Base-by-base conservation (phyloP, 2,797 vertebrate species). In the Lates japonicus region DNA sequence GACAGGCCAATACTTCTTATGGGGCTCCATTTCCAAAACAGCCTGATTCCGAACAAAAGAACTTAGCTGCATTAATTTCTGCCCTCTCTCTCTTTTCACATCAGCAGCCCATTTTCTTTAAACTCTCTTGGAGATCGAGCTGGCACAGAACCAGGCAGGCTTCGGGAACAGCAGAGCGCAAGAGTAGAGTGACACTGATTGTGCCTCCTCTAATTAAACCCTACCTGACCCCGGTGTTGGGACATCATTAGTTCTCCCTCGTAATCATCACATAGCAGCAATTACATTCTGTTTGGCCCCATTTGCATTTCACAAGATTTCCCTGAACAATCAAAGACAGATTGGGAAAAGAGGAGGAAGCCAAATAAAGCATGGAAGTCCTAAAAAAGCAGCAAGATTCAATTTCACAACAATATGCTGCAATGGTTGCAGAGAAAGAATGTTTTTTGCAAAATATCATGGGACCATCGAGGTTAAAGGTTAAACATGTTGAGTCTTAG, bases 141-240 rank as follows among this genome's bases (percentile, higher is more conserved):
- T 94, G 93, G 93, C 94, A 91, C 78, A 78, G 88, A 76, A 90
- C 93, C 92, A 94, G 89, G 78, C 88, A 89, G 81, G 82, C 87
- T 85, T 72, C 29, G 33, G 80, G 88, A 87, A 87, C 87, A 90
- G 84, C 80, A 88, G 89, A 87, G 90, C 68, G 25, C 71, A 55
- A 83, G 86, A 91, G 90, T 87, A 88, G 87, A 93, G 88, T 94
- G 92, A 95, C 94, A 94, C 94, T 93, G 93, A 95, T 95, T 97
- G 96, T 96, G 96, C 96, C 95, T 97, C 94, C 95, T 94, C 97
- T 97, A 97, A 97, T 98, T 97, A 97, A 98, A 97, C 96, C 96
- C 95, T 94, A 94, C 96, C 96, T 98, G 97, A 97, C 97, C 97
- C 96, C 88, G 93, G 95, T 96, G 97, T 97, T 97, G 96, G 96